A percentile compares a stretch with the other conserved stretches of the same genome.
Conservation (phyloP, 92 coral and sea anemone species). For the Porites rus region DNA sequence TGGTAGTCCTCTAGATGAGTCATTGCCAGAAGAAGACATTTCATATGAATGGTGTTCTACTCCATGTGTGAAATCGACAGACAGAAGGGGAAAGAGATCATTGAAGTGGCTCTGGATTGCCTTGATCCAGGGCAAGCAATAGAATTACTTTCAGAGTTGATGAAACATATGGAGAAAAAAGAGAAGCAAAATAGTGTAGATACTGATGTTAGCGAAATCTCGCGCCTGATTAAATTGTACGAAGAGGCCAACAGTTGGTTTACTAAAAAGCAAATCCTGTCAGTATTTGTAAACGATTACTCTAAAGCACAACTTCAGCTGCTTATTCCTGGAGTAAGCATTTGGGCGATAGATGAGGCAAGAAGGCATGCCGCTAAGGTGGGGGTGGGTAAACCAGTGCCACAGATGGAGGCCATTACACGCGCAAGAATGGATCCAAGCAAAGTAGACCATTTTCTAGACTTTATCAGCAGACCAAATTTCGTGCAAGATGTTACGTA, state of each 20-base stretch:
- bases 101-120: too few relatives aligned
- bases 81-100: too few relatives aligned
- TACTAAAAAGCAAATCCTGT: conserved; percentile 36
- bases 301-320: conserved; percentile 32
- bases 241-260: conserved; percentile 26
- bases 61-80: too few relatives aligned
- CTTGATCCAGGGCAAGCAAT: too few relatives aligned
- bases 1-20: too few relatives aligned
- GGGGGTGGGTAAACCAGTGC: conserved; percentile 49
- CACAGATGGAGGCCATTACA: neutral
- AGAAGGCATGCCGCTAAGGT: conserved; percentile 33
- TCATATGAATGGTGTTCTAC: too few relatives aligned
- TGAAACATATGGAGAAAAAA: too few relatives aligned
- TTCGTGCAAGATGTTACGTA: conserved; percentile 74
- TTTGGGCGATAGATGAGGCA: conserved; percentile 53
- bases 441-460: conserved; percentile 60
- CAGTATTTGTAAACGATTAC: conserved; percentile 44
- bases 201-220: too few relatives aligned
- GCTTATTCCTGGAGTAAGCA: conserved; percentile 42
- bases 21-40: too few relatives aligned
- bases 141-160: too few relatives aligned
- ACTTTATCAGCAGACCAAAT: conserved; percentile 58
- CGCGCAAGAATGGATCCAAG: conserved; percentile 22
- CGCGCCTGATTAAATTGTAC: too few relatives aligned
- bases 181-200: too few relatives aligned